Base-by-base conservation (phyloP, 2,113 vertebrate genomes). In the Lota lota region DNA sequence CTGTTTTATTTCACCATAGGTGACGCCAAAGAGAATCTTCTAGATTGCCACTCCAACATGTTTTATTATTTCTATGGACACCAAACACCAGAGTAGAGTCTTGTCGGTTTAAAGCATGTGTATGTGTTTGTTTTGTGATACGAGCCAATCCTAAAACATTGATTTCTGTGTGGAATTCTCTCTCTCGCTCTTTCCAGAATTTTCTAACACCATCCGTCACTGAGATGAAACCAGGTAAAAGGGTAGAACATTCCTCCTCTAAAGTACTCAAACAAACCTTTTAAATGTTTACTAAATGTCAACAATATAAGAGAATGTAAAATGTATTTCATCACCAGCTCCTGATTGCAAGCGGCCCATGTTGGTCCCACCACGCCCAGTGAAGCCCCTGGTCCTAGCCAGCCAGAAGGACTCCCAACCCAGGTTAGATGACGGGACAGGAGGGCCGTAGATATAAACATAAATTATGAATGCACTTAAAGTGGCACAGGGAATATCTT, bases 371-470 rank as follows among this genome's bases (percentile, higher is more conserved):
- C 40, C 40, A 10, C 12, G 6, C 7, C 3, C 28, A 7, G 57
- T 21, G 57, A 21, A 11, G 20, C 57, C 20, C n/a, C 10, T 72
- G 64, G 64, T 82, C 19, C 84, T 72, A 1, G 19, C n/a, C 0
- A 63, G 53, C 68, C 21, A 80, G 28, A 90, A 87, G 69, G 86
- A 91, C 54, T 24, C 53, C 21, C 89, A 87, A 71, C 51, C 64
- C 58, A 85, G 83, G 91, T 90, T 66, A 70, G 69, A 63, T 2
- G 50, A 7, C 10, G 17, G 22, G 15, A 56, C 58, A n/a, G 53
- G 53, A n/a, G n/a, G 65, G 18, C 51, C n/a, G 21, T 16, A 10
- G 7, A 21, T 22, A 60, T 20, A 20, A 22, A 15, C 28, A 33
- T 33, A 7, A 33, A 33, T 33, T 14, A 47, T 47, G 40, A 47